Evolutionary conservation across 1,140 invertebrate genomes (phyloP), one percentile per base, ranked within the genome.

Genomic region (Conus betulinus): DNA sequence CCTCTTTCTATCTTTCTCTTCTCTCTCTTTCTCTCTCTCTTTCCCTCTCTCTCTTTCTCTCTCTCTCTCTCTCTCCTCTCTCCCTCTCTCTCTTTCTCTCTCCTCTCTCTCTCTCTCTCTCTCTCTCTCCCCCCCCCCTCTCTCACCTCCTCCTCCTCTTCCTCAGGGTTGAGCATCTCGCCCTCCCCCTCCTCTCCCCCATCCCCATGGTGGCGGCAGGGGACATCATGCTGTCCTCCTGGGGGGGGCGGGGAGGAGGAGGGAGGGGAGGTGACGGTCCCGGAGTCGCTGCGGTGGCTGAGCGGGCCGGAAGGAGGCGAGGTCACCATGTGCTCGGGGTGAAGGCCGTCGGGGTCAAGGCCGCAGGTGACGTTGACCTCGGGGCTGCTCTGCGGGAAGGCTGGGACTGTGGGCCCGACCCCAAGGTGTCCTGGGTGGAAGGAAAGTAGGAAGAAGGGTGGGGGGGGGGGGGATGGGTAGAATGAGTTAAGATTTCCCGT

Each of bases 321-420:
- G 67, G 67, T 71, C 67, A 71, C 67, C 67, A 71, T 71, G 67
- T 20, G 67, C 17, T 71, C 67, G 6, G 67, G 17, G 13, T 20
- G 13, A 63, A 63, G 60, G 13, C 67, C 67, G 15, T 93, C 93
- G 0, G 91, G 90, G 5, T 93, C 91, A n/a, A 91, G 13, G 94
- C 95, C 27, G 95, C 95, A 63, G 92, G 95, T 90, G 95, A 96
- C 85, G 95, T 95, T 92, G 86, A 94, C 91, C 91, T 95, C 89
- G 84, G 92, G 91, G 93, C 95, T 93, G 91, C 94, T 93, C 92
- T 94, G 27, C 96, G 97, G 95, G 97, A 91, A 96, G 96, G 91
- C 91, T 97, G 97, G 79, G 97, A 96, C 10, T 96, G 96, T 7
- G 97, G 97, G 15, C 89, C 87, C 27, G 92, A 91, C 15, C 93